Evolutionary conservation across 1,140 invertebrate species (phyloP).

Genomic region (Zophobas morio): DNA sequence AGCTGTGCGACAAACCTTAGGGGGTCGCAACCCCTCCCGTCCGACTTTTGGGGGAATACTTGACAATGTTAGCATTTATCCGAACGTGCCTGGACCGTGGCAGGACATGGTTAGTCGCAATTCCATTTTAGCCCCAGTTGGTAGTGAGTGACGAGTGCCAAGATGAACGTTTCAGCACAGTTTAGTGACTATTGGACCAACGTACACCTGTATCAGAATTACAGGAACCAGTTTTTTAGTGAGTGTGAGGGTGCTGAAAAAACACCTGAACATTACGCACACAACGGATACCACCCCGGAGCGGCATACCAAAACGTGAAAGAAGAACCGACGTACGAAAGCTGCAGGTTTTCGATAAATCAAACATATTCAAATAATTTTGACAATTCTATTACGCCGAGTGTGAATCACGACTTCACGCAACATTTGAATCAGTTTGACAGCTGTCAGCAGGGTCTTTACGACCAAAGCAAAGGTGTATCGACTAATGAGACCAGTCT

Average conservation of each 20-base stretch:
- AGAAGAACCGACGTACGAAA: slow-evolving; percentile 46
- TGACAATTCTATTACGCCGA: slow-evolving; percentile 44
- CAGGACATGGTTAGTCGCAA: slow-evolving; percentile 57
- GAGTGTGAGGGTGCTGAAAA: slow-evolving; percentile 15
- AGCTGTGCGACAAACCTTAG: slow-evolving; percentile 64
- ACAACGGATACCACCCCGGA: background rate
- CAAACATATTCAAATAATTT: slow-evolving; percentile 51
- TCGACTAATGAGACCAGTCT: slow-evolving; percentile 50
- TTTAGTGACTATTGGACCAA: slow-evolving; percentile 48
- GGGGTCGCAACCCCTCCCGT: slow-evolving; percentile 63
- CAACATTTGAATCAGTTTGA: slow-evolving; percentile 49
- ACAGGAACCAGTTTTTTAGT: slow-evolving; percentile 38
- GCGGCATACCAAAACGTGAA: slow-evolving; percentile 26
- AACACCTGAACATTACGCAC: background rate
- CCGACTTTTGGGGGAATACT: slow-evolving; percentile 61
- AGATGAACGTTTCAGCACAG: slow-evolving; percentile 36
- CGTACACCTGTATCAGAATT: slow-evolving; percentile 39
- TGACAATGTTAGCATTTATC: slow-evolving; percentile 67
- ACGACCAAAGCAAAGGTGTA: slow-evolving; percentile 36
- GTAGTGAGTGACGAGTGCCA: slow-evolving; percentile 14
- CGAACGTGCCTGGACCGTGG: slow-evolving; percentile 60
- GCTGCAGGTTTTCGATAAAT: slow-evolving; percentile 46
- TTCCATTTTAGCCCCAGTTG: slow-evolving; percentile 43
- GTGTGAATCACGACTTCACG: slow-evolving; percentile 50
- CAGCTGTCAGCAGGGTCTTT: slow-evolving; percentile 52